phyloP scores from a whole-genome alignment of 2,113 vertebrate genomes.

The Perognathus longimembris region DNA sequence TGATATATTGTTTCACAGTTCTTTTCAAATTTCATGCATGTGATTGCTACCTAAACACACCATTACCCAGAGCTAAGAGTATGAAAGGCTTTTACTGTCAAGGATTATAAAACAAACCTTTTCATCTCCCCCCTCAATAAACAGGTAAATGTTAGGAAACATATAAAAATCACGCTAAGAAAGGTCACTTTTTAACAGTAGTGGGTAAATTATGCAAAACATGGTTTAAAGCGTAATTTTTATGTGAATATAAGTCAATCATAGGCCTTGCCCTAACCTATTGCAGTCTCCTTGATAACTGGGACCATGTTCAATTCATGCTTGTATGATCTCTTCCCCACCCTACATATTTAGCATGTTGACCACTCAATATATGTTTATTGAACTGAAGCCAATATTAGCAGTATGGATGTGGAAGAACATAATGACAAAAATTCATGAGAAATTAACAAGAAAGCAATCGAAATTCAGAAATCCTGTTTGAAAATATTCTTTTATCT shows the following conservation, averaged over 20 bases:
- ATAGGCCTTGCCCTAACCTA: background rate
- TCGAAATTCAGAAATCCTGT: conserved; percentile 37
- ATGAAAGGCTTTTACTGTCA: background rate
- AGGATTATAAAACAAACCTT: background rate
- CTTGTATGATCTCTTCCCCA: background rate
- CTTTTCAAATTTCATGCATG: conserved; percentile 3
- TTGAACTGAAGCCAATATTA: background rate
- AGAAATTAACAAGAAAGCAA: conserved; percentile 25
- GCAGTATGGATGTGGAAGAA: background rate
- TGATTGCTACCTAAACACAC: background rate
- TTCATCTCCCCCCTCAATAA: background rate
- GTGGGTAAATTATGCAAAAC: background rate
- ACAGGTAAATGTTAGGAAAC: conserved; percentile 3
- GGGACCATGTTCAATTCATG: conserved; percentile 20
- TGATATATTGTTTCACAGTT: background rate
- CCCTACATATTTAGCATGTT: background rate
- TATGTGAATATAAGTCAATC: background rate
- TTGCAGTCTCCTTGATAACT: background rate
- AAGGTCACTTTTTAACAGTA: conserved; percentile 14
- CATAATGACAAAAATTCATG: background rate
- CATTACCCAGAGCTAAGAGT: background rate
- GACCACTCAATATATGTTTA: background rate
- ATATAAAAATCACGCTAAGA: background rate
- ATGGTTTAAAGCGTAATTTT: background rate
- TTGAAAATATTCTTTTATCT: conserved; percentile 39